Conservation (phyloP, 2,888 invertebrate genomes). For the Chloroclysta siterata region DNA sequence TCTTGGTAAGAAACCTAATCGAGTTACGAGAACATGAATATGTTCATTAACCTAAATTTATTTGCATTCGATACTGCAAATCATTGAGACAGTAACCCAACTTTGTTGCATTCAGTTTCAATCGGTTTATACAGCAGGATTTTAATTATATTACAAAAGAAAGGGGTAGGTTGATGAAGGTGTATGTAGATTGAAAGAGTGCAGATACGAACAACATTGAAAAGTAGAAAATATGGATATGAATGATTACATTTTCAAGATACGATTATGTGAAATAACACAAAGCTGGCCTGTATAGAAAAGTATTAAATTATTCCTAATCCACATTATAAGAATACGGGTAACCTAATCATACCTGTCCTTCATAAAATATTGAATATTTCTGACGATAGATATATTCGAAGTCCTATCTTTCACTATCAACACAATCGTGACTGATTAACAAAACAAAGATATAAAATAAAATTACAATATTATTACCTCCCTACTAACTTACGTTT, state of each 20-base stretch:
- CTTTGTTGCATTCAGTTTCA: no score
- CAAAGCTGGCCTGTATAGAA: not conserved
- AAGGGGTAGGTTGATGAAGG: no score
- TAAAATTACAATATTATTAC: conserved; percentile 26
- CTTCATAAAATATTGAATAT: conserved; percentile 15
- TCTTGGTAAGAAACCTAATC: conserved; percentile 13
- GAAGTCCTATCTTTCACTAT: conserved; percentile 22
- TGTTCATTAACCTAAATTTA: conserved; percentile 1
- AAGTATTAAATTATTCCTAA: conserved; percentile 6
- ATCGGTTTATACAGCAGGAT: no score
- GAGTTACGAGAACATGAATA: not conserved
- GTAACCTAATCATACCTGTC: not conserved
- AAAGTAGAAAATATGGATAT: no score
- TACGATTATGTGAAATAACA: not conserved
- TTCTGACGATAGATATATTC: not conserved
- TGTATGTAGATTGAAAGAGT: no score
- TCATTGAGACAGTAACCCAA: no score
- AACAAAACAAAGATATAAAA: conserved; percentile 27
- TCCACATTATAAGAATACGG: not conserved
- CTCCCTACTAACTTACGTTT: conserved; percentile 8
- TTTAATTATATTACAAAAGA: no score
- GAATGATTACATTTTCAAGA: no score
- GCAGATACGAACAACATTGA: no score
- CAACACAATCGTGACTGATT: conserved; percentile 38
- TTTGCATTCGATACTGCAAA: not conserved